Base-by-base conservation (phyloP, 2,888 invertebrate species). In the Hirtodrosophila confusa region DNA sequence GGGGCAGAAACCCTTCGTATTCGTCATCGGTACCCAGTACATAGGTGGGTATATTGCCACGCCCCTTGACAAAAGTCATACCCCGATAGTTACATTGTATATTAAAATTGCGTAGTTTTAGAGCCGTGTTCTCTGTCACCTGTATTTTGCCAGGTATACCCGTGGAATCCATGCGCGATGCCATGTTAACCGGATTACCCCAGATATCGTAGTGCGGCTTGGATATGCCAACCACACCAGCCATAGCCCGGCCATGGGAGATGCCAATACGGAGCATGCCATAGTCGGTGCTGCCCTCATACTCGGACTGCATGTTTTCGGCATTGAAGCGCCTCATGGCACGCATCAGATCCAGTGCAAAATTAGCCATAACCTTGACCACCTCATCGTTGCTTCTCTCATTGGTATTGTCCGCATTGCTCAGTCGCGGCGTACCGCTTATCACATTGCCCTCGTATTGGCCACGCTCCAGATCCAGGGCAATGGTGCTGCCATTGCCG, bases 101-200 rank as follows among this genome's bases (percentile, higher is more conserved):
- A 40, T 94, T 95, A 77, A 95, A 94, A 69, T 94, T 93, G 53
- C 94, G 93, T 61, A 96, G 91, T 45, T 95, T 93, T 6, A 93
- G 89, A 0, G 96, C 95, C 0, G 96, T 96, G 51, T 94, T 94
- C 88, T 94, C 94, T 27, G 96, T 95, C 0, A 95, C 95, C 92
- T 97, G 96, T 82, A 97, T 96, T 90, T 94, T 93, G 40, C 96
- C 95, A 2, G 95, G 93, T 71, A 95, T 93, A 6, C 98, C 98
- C 1, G 96, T 97, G 0, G 97, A 97, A 89, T 98, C 98, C 98
- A 99, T 98, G 85, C 99, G 93, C 0, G 98, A 97, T 3, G 99
- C 98, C 94, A 99, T 96, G 91, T 99, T 99, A 0, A 98, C 98
- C 0, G 98, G 96, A 91, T 98, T 96, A 0, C 98, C 98, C 98